These are phyloP conservation scores for Andrena cerasifolii DNA, from an alignment of 1,140 invertebrate genomes.

Conservation along the genomic window DNA sequence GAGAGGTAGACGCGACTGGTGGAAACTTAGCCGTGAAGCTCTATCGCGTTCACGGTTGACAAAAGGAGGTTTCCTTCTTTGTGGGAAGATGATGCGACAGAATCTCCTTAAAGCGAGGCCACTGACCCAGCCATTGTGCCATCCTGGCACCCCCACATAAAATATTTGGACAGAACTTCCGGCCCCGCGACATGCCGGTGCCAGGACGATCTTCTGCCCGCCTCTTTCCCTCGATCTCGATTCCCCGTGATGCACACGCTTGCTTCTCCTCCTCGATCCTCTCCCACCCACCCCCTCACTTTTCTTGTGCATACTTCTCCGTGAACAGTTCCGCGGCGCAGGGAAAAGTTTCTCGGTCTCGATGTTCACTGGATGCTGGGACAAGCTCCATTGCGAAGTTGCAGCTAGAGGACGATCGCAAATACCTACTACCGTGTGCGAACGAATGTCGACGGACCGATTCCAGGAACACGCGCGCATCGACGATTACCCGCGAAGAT, in stretches of 20 bases:
- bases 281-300: not conserved
- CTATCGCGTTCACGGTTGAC: not conserved
- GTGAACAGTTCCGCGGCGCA: too few relatives aligned
- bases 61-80: constrained; percentile 20
- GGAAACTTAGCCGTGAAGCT: constrained; percentile 16
- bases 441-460: too few relatives aligned
- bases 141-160: constrained; percentile 26
- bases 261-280: not conserved
- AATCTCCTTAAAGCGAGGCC: constrained; percentile 38
- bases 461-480: too few relatives aligned
- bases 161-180: constrained; percentile 60
- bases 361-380: too few relatives aligned
- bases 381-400: too few relatives aligned
- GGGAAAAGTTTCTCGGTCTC: too few relatives aligned
- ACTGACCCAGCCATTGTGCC: constrained; percentile 51
- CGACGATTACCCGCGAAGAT: too few relatives aligned
- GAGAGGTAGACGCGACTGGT: constrained; percentile 5
- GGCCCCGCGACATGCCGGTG: constrained; percentile 11
- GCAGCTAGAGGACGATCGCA: too few relatives aligned
- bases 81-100: constrained; percentile 18
- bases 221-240: constrained; percentile 10
- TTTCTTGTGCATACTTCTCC: too few relatives aligned
- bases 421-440: too few relatives aligned
- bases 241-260: not conserved
- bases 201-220: constrained; percentile 7